phyloP scores from a whole-genome alignment of 2,797 vertebrate species.

The Podarcis siculus region DNA sequence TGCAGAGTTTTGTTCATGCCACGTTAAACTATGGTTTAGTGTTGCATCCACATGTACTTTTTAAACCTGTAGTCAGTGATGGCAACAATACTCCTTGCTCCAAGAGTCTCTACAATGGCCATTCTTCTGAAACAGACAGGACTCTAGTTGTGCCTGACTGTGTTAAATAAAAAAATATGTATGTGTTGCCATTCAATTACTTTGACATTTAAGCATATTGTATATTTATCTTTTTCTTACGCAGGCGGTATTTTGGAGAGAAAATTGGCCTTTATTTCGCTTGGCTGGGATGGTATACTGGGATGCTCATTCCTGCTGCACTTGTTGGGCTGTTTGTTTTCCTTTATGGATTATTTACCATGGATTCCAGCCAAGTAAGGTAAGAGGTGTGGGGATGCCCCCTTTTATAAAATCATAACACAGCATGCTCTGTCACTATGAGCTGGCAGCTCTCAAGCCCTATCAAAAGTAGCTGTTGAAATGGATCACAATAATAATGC shows the following conservation, averaged over 20 bases:
- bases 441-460: background rate
- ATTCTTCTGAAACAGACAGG: background rate
- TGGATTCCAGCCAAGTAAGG: constrained; percentile 99
- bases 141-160: background rate
- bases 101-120: background rate
- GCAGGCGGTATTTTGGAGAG: constrained; percentile 96
- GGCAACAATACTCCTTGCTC: background rate
- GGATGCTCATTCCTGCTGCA: constrained; percentile 97
- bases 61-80: no score
- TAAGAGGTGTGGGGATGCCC: constrained; percentile 65
- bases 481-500: background rate
- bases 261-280: constrained; percentile 99
- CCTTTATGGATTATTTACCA: constrained; percentile 96
- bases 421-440: background rate
- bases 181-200: background rate
- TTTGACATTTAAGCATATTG: background rate
- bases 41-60: no score
- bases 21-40: background rate
- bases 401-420: background rate
- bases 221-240: constrained; percentile 50
- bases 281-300: constrained; percentile 98
- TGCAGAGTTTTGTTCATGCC: background rate
- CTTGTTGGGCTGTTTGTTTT: constrained; percentile 97
- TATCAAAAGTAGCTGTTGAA: background rate
- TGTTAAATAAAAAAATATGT: background rate